These are phyloP conservation scores for Phyto melanocephala DNA, from an alignment of 2,888 invertebrate genomes.

Conservation along the genomic window DNA sequence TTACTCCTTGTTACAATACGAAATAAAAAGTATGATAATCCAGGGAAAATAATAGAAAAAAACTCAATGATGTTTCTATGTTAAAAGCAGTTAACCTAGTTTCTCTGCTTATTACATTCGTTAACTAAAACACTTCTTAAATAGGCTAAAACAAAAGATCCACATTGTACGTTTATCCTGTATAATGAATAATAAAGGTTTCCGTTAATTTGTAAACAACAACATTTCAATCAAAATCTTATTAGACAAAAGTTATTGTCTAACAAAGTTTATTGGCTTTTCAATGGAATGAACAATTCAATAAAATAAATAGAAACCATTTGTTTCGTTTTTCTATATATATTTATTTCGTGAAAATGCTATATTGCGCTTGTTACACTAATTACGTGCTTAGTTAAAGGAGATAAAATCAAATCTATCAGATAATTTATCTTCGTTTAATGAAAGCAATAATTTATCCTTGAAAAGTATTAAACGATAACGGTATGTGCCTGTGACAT, in stretches of 20 bases:
- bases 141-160: neutral
- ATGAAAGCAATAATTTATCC: slow-evolving; percentile 29
- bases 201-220: neutral
- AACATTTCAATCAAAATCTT: neutral
- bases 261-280: neutral
- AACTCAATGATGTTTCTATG: slow-evolving; percentile 35
- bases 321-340: neutral
- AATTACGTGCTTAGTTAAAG: too few species aligned
- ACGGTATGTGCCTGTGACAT: too few species aligned
- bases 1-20: slow-evolving; percentile 1
- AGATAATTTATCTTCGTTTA: slow-evolving; percentile 34
- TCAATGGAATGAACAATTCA: neutral
- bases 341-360: neutral
- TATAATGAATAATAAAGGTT: neutral
- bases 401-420: slow-evolving; percentile 7
- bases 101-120: slow-evolving; percentile 14
- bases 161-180: neutral
- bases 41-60: neutral
- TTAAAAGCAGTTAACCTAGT: slow-evolving; percentile 47
- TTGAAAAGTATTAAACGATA: too few species aligned
- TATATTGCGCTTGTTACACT: neutral
- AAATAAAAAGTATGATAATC: slow-evolving; percentile 4
- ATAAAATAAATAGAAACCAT: neutral
- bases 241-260: neutral
- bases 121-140: neutral